Evolutionary conservation across 2,113 vertebrate species (phyloP).

Genomic region (Sorex araneus): DNA sequence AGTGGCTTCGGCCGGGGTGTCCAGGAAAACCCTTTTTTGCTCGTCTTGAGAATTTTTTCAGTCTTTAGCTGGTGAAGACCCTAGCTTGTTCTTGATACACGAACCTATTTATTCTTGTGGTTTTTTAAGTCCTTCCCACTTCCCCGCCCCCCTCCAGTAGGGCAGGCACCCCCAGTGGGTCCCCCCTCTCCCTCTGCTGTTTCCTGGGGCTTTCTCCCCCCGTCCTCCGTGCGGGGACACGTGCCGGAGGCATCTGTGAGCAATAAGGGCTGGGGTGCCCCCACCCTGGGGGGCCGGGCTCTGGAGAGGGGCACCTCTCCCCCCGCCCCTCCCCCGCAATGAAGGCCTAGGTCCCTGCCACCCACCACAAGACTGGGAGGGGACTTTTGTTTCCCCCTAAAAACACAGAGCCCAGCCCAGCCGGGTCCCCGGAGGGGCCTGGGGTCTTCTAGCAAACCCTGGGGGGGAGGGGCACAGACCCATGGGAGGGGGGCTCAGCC

Average conservation of each 20-base stretch:
- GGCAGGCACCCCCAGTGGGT: slow-evolving; percentile 55
- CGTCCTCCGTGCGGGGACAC: slow-evolving; percentile 57
- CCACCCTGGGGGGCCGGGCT: slow-evolving; percentile 70
- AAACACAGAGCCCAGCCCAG: slow-evolving; percentile 72
- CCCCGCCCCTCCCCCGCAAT: slow-evolving; percentile 35
- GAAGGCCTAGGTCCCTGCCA: slow-evolving; percentile 76
- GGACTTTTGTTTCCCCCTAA: slow-evolving; percentile 75
- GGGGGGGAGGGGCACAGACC: slow-evolving; percentile 44
- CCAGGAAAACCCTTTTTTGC: slow-evolving; percentile 91
- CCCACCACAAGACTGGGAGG: slow-evolving; percentile 61
- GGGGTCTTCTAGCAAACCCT: slow-evolving; percentile 68
- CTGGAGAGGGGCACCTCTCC: slow-evolving; percentile 70
- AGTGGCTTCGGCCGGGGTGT: slow-evolving; percentile 87
- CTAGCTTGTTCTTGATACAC: slow-evolving; percentile 91
- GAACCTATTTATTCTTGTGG: slow-evolving; percentile 93
- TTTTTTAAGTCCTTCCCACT: slow-evolving; percentile 83
- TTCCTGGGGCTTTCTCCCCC: slow-evolving; percentile 78
- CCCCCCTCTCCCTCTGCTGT: slow-evolving; percentile 69
- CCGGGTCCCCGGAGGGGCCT: slow-evolving; percentile 55
- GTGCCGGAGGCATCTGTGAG: slow-evolving; percentile 78
- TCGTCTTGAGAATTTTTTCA: slow-evolving; percentile 95
- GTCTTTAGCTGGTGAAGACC: slow-evolving; percentile 87
- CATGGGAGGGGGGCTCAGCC: slow-evolving; percentile 61
- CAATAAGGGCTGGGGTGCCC: slow-evolving; percentile 84
- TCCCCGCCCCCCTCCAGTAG: slow-evolving; percentile 56